A percentile compares a stretch with the other conserved stretches of the same genome.
phyloP scores from a whole-genome alignment of 2,888 invertebrate genomes.

The Cactoblastis cactorum region DNA sequence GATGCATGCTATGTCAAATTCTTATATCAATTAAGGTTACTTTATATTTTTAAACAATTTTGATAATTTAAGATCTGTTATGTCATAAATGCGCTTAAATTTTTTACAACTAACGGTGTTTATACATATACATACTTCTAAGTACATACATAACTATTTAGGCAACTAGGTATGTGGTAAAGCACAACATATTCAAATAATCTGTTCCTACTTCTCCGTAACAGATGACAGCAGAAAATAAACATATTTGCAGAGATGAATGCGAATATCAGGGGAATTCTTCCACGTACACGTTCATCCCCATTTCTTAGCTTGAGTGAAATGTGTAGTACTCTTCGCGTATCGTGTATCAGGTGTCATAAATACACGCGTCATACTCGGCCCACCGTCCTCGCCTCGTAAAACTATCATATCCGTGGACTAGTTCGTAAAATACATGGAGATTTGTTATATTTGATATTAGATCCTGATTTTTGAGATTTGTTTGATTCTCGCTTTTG shows the following conservation, averaged over 20 bases:
- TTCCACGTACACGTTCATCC: constrained; percentile 62
- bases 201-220: not conserved
- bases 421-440: not conserved
- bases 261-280: constrained; percentile 36
- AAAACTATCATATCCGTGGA: constrained; percentile 10
- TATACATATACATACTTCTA: too few relatives aligned
- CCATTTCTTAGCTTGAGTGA: constrained; percentile 51
- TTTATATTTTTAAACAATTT: too few relatives aligned
- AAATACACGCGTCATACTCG: constrained; percentile 64
- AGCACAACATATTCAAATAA: not conserved
- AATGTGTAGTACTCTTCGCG: constrained; percentile 32
- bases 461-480: not conserved
- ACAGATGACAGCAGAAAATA: not conserved
- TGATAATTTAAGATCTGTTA: too few relatives aligned
- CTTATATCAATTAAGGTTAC: too few relatives aligned
- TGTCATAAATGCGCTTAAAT: too few relatives aligned
- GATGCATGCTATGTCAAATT: too few relatives aligned
- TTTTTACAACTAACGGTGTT: too few relatives aligned
- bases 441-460: not conserved
- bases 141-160: too few relatives aligned
- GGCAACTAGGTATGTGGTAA: too few relatives aligned
- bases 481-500: too few relatives aligned
- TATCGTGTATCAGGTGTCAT: constrained; percentile 68
- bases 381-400: constrained; percentile 52
- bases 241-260: constrained; percentile 1